Evolutionary conservation across 2,797 vertebrate species (phyloP).

Genomic region (Odontamblyopus rebecca): DNA sequence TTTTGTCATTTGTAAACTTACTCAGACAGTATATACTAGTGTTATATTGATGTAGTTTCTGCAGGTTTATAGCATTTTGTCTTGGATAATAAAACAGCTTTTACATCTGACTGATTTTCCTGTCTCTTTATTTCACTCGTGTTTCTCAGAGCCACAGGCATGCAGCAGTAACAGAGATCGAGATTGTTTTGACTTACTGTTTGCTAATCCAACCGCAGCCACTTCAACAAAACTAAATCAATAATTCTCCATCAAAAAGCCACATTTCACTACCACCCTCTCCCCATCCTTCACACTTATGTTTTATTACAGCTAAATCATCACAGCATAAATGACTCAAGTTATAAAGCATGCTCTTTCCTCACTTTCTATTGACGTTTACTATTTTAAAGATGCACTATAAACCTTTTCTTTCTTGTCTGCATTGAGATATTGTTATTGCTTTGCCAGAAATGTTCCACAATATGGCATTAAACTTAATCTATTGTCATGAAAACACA

Average conservation of each 20-base stretch:
- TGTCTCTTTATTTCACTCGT: neutral
- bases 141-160: neutral
- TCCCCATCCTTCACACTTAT: neutral
- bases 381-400: too few species aligned
- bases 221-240: conserved; percentile 27
- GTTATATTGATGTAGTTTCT: neutral
- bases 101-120: conserved; percentile 1
- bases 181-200: conserved; percentile 22
- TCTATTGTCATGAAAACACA: neutral
- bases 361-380: too few species aligned
- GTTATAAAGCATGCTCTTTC: too few species aligned
- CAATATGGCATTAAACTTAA: too few species aligned
- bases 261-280: conserved; percentile 8
- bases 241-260: conserved; percentile 18
- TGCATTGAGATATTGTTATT: too few species aligned
- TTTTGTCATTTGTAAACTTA: too few species aligned
- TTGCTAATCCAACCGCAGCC: conserved; percentile 15
- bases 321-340: neutral
- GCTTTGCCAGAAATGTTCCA: too few species aligned
- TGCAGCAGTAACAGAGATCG: neutral
- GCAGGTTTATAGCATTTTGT: neutral
- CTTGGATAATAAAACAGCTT: neutral
- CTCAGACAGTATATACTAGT: too few species aligned
- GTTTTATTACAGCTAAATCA: neutral
- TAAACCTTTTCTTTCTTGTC: too few species aligned